These are phyloP conservation scores for Zophobas morio DNA, from an alignment of 1,140 invertebrate genomes.

Conservation along the genomic window DNA sequence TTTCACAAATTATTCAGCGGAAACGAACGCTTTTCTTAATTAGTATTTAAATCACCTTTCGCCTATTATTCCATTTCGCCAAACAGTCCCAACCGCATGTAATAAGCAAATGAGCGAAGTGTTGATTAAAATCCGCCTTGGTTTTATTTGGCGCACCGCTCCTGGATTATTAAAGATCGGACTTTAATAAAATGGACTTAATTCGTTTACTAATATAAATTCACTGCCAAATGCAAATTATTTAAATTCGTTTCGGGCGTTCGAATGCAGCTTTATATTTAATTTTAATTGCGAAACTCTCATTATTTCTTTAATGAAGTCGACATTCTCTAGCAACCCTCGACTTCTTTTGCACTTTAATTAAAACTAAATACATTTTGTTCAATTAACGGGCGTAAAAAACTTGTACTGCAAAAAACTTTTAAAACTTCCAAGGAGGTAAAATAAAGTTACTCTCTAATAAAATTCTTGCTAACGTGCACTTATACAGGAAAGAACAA, in stretches of 20 bases:
- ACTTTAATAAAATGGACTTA: conserved; percentile 48
- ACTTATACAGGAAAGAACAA: too few relatives aligned
- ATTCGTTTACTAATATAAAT: conserved; percentile 53
- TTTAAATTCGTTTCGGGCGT: conserved; percentile 52
- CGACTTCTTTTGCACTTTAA: conserved; percentile 58
- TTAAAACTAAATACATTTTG: conserved; percentile 60
- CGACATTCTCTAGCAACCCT: conserved; percentile 58
- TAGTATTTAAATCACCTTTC: neutral
- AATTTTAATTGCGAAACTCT: conserved; percentile 62
- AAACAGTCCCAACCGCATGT: conserved; percentile 1
- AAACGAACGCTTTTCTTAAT: neutral
- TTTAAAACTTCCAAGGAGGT: too few relatives aligned
- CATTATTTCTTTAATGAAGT: conserved; percentile 63
- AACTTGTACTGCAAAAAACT: too few relatives aligned
- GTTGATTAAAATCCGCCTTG: conserved; percentile 31
- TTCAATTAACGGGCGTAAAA: conserved; percentile 48
- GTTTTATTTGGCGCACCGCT: conserved; percentile 12
- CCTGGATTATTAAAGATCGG: conserved; percentile 39
- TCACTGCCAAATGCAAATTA: conserved; percentile 55
- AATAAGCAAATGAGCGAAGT: conserved; percentile 18
- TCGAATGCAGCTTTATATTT: conserved; percentile 57
- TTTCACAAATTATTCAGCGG: too few relatives aligned
- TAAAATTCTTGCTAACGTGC: too few relatives aligned
- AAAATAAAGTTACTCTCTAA: neutral
- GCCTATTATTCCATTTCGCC: neutral